Evolutionary conservation across 2,888 invertebrate species (phyloP).

Genomic region (Plagodis pulveraria): DNA sequence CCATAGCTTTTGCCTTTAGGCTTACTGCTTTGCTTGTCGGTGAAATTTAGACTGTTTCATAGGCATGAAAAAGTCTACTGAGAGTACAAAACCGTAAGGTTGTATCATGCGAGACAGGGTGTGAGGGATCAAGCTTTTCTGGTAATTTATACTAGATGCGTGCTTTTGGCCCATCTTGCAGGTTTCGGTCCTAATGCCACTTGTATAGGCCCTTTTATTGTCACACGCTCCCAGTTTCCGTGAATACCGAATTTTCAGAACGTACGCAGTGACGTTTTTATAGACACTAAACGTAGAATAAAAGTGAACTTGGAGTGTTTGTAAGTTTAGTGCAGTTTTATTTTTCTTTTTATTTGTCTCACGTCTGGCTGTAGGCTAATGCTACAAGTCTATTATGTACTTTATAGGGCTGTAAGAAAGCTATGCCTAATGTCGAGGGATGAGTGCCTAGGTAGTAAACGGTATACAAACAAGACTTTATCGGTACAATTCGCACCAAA

Average conservation of each 20-base stretch:
- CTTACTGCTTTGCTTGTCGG: too few relatives aligned
- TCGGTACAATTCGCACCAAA: background rate
- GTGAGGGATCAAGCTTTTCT: conserved; percentile 46
- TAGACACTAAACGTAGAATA: conserved; percentile 72
- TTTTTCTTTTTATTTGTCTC: conserved; percentile 48
- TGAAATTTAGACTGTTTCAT: too few relatives aligned
- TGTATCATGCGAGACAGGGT: conserved; percentile 22
- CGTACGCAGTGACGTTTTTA: conserved; percentile 76
- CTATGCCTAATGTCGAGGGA: background rate
- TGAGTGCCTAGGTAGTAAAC: background rate
- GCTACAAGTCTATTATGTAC: conserved; percentile 37
- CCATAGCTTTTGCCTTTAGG: too few relatives aligned
- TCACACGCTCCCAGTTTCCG: conserved; percentile 73
- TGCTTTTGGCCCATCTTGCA: conserved; percentile 70
- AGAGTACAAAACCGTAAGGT: too few relatives aligned
- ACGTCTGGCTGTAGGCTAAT: conserved; percentile 29
- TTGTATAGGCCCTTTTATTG: conserved; percentile 80
- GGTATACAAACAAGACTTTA: background rate
- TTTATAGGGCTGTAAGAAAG: conserved; percentile 19
- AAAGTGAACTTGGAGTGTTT: conserved; percentile 73
- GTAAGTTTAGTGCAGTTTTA: conserved; percentile 66
- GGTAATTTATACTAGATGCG: conserved; percentile 63
- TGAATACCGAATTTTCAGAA: conserved; percentile 72
- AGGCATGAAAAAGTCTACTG: too few relatives aligned
- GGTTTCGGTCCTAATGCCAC: conserved; percentile 75